phyloP scores from a whole-genome alignment of 35 echinoderm and acorn worm genomes.

The Diadema setosum region DNA sequence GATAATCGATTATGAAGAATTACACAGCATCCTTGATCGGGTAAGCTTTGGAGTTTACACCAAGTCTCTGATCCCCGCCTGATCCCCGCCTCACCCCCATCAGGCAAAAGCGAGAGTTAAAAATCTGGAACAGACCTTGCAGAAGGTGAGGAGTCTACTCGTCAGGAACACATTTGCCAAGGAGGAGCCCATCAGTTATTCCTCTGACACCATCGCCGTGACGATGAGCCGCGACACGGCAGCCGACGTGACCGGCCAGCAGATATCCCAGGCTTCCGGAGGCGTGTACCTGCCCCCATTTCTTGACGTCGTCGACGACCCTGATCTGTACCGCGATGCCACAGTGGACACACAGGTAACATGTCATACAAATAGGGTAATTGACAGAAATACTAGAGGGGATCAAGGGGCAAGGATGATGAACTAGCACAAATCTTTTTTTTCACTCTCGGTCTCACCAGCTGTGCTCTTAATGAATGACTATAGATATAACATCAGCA shows the following conservation, averaged over 20 bases:
- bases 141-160: not conserved
- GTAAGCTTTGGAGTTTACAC: not conserved
- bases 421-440: too few relatives aligned
- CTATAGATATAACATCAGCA: too few relatives aligned
- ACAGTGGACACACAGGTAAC: too few relatives aligned
- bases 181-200: slow-evolving; percentile 6
- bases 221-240: not conserved
- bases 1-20: too few relatives aligned
- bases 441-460: too few relatives aligned
- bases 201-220: slow-evolving; percentile 12
- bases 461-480: too few relatives aligned
- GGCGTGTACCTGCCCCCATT: slow-evolving; percentile 12
- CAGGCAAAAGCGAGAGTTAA: slow-evolving; percentile 33
- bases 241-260: not conserved
- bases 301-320: not conserved
- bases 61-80: not conserved
- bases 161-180: slow-evolving; percentile 23
- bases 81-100: too few relatives aligned
- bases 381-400: too few relatives aligned
- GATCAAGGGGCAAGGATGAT: too few relatives aligned
- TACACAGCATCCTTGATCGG: too few relatives aligned
- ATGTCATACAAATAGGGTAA: too few relatives aligned
- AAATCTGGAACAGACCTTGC: slow-evolving; percentile 3
- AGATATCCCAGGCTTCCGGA: slow-evolving; percentile 10
- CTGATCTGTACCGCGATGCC: too few relatives aligned